Evolutionary conservation across 1,140 invertebrate species (phyloP).

Genomic region (Acromyrmex heyeri): DNA sequence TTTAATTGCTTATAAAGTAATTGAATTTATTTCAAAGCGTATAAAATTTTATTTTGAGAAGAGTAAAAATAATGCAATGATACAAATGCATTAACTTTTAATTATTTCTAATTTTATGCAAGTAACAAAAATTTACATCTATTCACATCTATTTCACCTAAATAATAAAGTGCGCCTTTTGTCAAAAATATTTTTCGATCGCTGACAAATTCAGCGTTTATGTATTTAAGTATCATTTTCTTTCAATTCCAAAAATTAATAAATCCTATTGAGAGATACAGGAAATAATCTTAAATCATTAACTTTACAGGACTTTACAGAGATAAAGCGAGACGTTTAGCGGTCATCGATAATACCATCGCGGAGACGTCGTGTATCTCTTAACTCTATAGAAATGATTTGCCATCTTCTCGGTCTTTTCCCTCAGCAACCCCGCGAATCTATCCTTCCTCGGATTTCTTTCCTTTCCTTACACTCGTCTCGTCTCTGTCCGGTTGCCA

Average conservation of each 20-base stretch:
- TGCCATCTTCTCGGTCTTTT: conserved; percentile 53
- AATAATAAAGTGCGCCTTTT: background rate
- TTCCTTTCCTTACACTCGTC: conserved; percentile 28
- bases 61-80: background rate
- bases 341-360: conserved; percentile 70
- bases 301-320: conserved; percentile 58
- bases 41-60: background rate
- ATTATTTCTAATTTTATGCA: conserved; percentile 11
- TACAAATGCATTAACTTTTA: background rate
- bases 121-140: background rate
- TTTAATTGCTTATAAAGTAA: background rate
- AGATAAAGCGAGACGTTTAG: conserved; percentile 63
- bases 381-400: conserved; percentile 67
- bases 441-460: conserved; percentile 19
- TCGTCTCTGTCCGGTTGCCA: conserved; percentile 44
- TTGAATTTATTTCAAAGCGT: background rate
- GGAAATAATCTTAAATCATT: conserved; percentile 67
- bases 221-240: conserved; percentile 14
- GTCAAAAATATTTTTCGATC: background rate
- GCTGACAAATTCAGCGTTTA: conserved; percentile 28
- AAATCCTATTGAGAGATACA: background rate
- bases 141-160: background rate
- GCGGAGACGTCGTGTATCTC: conserved; percentile 63
- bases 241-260: conserved; percentile 32
- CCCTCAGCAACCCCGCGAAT: conserved; percentile 13